Base-by-base conservation (phyloP, 2,888 invertebrate species). In the Rotaria magnacalcarata region DNA sequence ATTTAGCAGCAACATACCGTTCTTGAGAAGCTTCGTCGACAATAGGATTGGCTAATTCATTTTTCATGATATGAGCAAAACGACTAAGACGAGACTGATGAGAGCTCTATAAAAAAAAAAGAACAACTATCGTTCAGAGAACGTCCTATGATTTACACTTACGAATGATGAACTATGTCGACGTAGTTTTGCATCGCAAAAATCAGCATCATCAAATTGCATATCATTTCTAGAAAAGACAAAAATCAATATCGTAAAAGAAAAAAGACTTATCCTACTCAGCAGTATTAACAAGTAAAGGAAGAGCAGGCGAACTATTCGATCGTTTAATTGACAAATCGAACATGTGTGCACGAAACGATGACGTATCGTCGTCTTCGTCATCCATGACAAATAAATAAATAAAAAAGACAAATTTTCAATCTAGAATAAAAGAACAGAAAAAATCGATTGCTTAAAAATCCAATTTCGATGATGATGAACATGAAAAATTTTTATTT, bases 291-390 rank as follows among this genome's bases (percentile, higher is more conserved):
- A 80, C 47, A 80, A 80, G 43, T 2, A 80, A 11, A 24, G 43
- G 80, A 80, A 80, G 43, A 80, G 80, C 80, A 47, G 80, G 80
- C 14, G 80, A 80, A 80, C 80, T 80, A 47, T 80, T 80, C n/a
- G 80, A 80, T 47, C 80, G 43, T 47, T 80, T 80, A 47, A 80
- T 47, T 21, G 80, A 47, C n/a, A 80, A 80, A 43, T 80, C 80
- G 80, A 80, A 80, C 47, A 43, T 34, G n/a, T 80, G 80, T 80
- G 24, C 24, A 14, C 47, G 80, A 47, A 41, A 67, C 7, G 67
- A 6, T 67, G 67, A 41, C n/a, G 67, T 80, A 80, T 43, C 47
- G n/a, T 80, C 80, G 47, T 80, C 80, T 80, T 80, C 80, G 24
- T 80, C 80, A 47, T 80, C 80, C 80, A 80, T 80, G 8, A 11